Percentiles rank a stretch among this genome's conserved stretches.
Evolutionary conservation across 2,888 invertebrate genomes (phyloP).

Genomic region (Lymantria monacha): DNA sequence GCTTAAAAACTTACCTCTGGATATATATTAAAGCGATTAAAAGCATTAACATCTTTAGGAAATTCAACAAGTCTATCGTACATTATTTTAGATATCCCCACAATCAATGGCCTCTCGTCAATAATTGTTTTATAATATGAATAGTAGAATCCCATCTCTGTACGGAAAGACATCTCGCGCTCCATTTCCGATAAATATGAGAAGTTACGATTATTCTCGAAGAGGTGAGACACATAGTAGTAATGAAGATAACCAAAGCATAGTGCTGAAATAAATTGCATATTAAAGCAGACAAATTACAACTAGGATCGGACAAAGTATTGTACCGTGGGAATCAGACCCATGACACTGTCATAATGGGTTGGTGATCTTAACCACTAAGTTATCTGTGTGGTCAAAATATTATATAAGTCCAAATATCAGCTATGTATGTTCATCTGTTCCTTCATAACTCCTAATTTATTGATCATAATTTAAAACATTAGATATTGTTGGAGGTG

Average conservation of each 20-base stretch:
- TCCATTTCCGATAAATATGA: constrained; percentile 91
- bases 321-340: no score
- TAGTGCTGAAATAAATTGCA: constrained; percentile 71
- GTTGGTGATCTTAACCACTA: no score
- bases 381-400: no score
- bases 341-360: no score
- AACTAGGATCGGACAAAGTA: no score
- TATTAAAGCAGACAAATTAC: no score
- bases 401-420: no score
- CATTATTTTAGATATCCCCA: constrained; percentile 84
- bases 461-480: no score
- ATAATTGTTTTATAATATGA: constrained; percentile 93
- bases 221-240: constrained; percentile 86
- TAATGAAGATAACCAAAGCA: constrained; percentile 82
- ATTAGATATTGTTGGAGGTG: no score
- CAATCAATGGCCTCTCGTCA: constrained; percentile 83
- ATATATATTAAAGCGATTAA: constrained; percentile 91
- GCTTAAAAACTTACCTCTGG: constrained; percentile 88
- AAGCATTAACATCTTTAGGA: constrained; percentile 90
- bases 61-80: constrained; percentile 91
- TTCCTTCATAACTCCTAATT: no score
- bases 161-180: constrained; percentile 91
- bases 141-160: constrained; percentile 95
- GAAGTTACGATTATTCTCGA: constrained; percentile 93
- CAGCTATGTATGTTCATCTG: no score